Conservation (phyloP, 2,797 vertebrate genomes). For the Muscicapa comitata region DNA sequence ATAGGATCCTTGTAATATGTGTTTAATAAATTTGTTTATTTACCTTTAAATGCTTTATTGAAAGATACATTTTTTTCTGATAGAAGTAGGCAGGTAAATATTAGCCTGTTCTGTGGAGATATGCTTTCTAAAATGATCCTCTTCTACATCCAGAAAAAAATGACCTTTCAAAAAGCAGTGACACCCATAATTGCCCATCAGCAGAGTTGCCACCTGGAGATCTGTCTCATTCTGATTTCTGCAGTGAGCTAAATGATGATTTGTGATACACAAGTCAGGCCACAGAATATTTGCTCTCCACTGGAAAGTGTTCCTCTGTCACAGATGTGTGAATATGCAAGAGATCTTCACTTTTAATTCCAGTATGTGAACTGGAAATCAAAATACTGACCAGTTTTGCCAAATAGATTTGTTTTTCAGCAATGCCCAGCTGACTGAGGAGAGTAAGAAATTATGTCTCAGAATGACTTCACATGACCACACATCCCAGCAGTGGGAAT, state of each 20-base stretch:
- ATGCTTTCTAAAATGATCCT: not conserved
- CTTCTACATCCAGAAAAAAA: not conserved
- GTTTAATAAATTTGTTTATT: not conserved
- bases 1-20: not conserved
- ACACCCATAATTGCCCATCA: not conserved
- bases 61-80: not conserved
- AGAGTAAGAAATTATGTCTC: conserved; percentile 40
- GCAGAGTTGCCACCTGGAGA: not conserved
- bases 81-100: not conserved
- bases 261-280: not conserved
- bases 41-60: not conserved
- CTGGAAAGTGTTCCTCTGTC: not conserved
- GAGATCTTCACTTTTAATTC: not conserved
- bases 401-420: not conserved
- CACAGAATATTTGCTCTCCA: not conserved
- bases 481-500: conserved; percentile 3
- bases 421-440: conserved; percentile 51
- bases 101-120: not conserved
- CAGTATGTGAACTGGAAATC: not conserved
- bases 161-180: not conserved
- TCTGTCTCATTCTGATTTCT: not conserved
- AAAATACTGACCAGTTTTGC: not conserved
- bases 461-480: not conserved
- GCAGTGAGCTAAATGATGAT: not conserved
- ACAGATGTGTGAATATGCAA: not conserved